Evolutionary conservation across 1,140 invertebrate species (phyloP).

Genomic region (Chymomyza costata): DNA sequence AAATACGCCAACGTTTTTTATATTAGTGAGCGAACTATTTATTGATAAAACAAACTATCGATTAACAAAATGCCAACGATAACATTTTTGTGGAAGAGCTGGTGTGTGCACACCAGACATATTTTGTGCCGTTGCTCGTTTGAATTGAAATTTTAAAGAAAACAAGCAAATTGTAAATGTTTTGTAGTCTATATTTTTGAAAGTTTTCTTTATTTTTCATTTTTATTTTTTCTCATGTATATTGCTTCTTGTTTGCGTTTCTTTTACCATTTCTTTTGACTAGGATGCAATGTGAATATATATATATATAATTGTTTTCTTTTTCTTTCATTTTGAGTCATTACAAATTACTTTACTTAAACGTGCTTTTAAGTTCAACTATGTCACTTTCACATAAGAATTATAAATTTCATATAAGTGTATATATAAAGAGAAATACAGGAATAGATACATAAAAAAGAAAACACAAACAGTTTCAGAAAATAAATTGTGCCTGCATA

Average conservation of each 20-base stretch:
- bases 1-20: too few relatives aligned
- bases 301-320: slow-evolving; percentile 37
- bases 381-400: slow-evolving; percentile 32
- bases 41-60: too few relatives aligned
- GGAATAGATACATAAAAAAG: slow-evolving; percentile 7
- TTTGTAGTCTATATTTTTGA: slow-evolving; percentile 23
- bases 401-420: slow-evolving; percentile 17
- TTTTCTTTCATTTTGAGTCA: slow-evolving; percentile 34
- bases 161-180: not conserved
- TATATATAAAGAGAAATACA: slow-evolving; percentile 12
- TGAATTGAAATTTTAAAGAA: not conserved
- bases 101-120: too few relatives aligned
- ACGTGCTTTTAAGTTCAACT: slow-evolving; percentile 31
- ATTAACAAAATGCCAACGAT: too few relatives aligned
- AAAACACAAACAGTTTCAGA: slow-evolving; percentile 10
- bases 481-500: slow-evolving; percentile 34
- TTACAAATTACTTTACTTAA: slow-evolving; percentile 43
- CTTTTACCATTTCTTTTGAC: slow-evolving; percentile 48
- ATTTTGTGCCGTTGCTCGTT: too few relatives aligned
- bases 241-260: slow-evolving; percentile 34
- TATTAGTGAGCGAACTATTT: too few relatives aligned
- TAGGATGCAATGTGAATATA: slow-evolving; percentile 42
- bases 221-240: slow-evolving; percentile 4
- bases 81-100: too few relatives aligned
- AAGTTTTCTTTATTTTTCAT: slow-evolving; percentile 45